A percentile compares a stretch with the other conserved stretches of the same genome.
phyloP scores from a whole-genome alignment of 2,113 vertebrate genomes.

The Carassius carassius region DNA sequence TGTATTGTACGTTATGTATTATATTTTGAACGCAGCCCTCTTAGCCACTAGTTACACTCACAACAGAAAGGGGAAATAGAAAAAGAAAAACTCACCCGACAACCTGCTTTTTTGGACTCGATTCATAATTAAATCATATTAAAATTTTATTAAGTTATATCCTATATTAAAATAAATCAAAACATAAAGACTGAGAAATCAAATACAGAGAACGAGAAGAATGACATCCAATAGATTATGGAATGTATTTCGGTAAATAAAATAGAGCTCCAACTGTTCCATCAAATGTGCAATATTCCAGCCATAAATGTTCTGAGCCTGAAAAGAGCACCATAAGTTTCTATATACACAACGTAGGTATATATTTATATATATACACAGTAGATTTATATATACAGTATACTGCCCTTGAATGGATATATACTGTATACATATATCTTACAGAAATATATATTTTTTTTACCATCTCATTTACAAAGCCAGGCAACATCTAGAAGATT shows the following conservation, averaged over 20 bases:
- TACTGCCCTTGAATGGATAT: constrained; percentile 49
- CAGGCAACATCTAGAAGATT: constrained; percentile 99
- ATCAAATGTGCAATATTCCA: constrained; percentile 98
- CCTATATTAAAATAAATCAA: constrained; percentile 77
- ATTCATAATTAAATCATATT: constrained; percentile 73
- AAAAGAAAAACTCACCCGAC: constrained; percentile 39
- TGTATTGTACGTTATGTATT: neutral
- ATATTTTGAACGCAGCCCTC: neutral
- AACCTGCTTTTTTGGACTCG: constrained; percentile 48
- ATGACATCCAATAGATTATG: constrained; percentile 71
- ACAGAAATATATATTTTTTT: constrained; percentile 52
- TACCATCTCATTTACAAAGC: constrained; percentile 87
- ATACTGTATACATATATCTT: constrained; percentile 55
- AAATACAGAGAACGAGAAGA: constrained; percentile 68
- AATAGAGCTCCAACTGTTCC: constrained; percentile 99
- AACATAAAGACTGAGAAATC: constrained; percentile 63
- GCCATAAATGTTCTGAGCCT: constrained; percentile 95
- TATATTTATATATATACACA: constrained; percentile 36
- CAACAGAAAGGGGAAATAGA: constrained; percentile 1
- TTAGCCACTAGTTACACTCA: neutral
- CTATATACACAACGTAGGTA: constrained; percentile 62
- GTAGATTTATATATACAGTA: constrained; percentile 59
- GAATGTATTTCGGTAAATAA: constrained; percentile 83
- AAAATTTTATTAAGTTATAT: constrained; percentile 80
- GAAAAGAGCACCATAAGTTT: constrained; percentile 88